Percentiles rank a stretch among this genome's conserved stretches.
Conservation (phyloP, 2,113 vertebrate genomes). For the Furnarius figulus region DNA sequence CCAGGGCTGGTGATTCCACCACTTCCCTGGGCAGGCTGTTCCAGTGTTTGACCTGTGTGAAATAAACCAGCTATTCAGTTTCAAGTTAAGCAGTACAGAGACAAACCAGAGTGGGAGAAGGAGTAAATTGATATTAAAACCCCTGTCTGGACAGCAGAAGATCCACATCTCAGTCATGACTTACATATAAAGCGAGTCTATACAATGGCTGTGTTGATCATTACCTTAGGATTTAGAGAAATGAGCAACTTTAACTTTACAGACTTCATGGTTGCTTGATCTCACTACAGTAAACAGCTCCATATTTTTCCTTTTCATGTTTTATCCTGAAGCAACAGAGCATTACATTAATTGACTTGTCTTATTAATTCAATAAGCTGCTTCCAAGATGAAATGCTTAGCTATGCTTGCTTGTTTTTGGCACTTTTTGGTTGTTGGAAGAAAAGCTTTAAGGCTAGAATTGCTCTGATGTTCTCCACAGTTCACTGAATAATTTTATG, state of each 20-base stretch:
- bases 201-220: neutral
- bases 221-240: conserved; percentile 45
- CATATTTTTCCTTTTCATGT: conserved; percentile 75
- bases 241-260: conserved; percentile 39
- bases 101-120: neutral
- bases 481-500: conserved; percentile 75
- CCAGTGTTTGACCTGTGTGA: neutral
- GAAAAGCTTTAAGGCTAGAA: conserved; percentile 73
- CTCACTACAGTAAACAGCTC: conserved; percentile 71
- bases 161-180: neutral
- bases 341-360: conserved; percentile 84
- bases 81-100: neutral
- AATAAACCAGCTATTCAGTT: fast-evolving
- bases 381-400: conserved; percentile 78
- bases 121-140: neutral
- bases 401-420: conserved; percentile 72
- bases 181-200: neutral
- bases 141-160: neutral
- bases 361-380: conserved; percentile 84
- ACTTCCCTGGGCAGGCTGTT: neutral
- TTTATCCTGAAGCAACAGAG: conserved; percentile 81
- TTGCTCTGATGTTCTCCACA: conserved; percentile 74
- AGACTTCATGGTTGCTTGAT: conserved; percentile 66
- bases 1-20: neutral
- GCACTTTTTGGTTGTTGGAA: conserved; percentile 69